Percentiles rank a stretch among this genome's conserved stretches.
Evolutionary conservation across 2,113 vertebrate species (phyloP).

Genomic region (Arvicanthis niloticus): DNA sequence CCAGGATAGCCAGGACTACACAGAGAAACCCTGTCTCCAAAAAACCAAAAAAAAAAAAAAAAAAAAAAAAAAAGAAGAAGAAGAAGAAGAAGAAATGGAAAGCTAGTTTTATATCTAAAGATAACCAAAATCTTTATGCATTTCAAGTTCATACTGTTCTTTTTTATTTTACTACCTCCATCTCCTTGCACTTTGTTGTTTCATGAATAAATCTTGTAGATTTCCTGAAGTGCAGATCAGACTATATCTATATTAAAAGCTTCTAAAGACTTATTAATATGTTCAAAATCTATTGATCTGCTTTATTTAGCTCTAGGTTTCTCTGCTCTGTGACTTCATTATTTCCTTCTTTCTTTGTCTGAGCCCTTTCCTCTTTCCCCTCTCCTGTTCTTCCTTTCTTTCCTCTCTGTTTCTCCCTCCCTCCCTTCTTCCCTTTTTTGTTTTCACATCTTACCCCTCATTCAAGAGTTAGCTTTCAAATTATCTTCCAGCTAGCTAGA

Average conservation of each 20-base stretch:
- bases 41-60: too few relatives aligned
- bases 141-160: background rate
- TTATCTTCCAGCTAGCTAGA: conserved; percentile 39
- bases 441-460: background rate
- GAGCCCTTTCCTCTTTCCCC: background rate
- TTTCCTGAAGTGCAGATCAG: background rate
- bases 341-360: background rate
- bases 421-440: background rate
- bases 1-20: too few relatives aligned
- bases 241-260: background rate
- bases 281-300: background rate
- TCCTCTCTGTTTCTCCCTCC: background rate
- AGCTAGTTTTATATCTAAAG: background rate
- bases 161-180: background rate
- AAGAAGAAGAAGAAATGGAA: conserved; percentile 20
- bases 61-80: too few relatives aligned
- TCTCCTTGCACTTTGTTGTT: background rate
- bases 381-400: background rate
- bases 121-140: background rate
- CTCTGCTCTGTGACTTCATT: background rate
- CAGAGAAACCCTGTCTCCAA: too few relatives aligned
- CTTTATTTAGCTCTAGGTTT: background rate
- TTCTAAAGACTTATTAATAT: background rate
- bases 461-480: conserved; percentile 25
- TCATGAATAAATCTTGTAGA: background rate